Base-by-base conservation (phyloP, 2,113 vertebrate genomes). In the Zosterops pallidus region DNA sequence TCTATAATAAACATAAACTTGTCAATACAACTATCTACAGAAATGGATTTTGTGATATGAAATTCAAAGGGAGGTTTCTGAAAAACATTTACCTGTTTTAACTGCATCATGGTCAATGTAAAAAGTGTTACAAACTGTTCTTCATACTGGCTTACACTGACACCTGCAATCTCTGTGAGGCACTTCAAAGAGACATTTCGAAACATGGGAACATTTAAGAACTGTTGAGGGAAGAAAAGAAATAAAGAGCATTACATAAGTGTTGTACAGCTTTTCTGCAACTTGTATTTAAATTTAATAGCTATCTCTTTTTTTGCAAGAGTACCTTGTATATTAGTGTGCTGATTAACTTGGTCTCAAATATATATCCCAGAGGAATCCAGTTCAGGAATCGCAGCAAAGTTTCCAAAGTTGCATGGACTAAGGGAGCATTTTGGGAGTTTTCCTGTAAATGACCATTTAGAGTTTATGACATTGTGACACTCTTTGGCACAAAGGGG, bases 311-410 rank as follows among this genome's bases (percentile, higher is more conserved):
- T 31, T 37, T 47, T 39, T 37, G 25, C 49, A 12, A 3, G 2
- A 74, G 21, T 97, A 99, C 99, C 99, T 99, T 99, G 95, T 99
- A 99, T 97, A 99, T 99, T 97, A 99, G 97, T 41, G 99, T 99
- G 98, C 99, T 99, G 97, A 99, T 99, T 95, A 99, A 98, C 96
- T 99, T 99, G 86, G 99, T 99, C 98, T 99, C 99, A 98, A 99
- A 99, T 96, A 99, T 99, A 96, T 99, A 99, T 55, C 99, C 99
- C 93, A 99, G 97, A 44, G 99, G 99, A 98, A 99, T 99, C 99
- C 99, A 99, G 98, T 99, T 99, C 80, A 99, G 98, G 96, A 99
- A 99, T 96, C 99, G 98, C 35, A 99, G 97, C 79, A 99, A 98
- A 2, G 99, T 99, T 98, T 99, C 99, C 97, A 99, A 98, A 41